Evolutionary conservation across 2,113 vertebrate genomes (phyloP), one percentile per base, ranked within the genome.

Genomic region (Delphinus delphis): DNA sequence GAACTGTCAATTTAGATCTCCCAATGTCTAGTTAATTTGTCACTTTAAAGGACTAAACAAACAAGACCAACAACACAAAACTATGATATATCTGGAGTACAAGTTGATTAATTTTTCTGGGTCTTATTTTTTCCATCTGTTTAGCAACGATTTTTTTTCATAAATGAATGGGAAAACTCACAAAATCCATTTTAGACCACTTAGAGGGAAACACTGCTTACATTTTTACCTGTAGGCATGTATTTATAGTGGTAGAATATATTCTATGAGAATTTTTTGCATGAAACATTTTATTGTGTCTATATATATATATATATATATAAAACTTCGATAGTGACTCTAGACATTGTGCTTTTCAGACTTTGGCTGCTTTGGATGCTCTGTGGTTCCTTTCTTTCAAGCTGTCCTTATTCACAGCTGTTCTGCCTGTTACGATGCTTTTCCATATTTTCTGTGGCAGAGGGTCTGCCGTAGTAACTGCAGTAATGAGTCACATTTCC

Each of bases 371-470:
- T 8, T 2, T n/a, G 13, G 7, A 3, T 12, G 38, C 4, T 26
- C 36, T 12, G 25, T 4, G 41, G 14, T 2, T 47, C 7, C 25
- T 31, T 81, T 55, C 33, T 63, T 47, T 3, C 6, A 5, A 10
- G 25, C 17, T 4, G 13, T 9, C n/a, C 33, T 82, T 9, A 3
- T 5, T 74, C 74, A 6, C 17, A 18, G 14, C 53, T 0, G 0
- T 31, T 81, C 60, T 79, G 55, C 67, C 14, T 41, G 0, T 18
- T 44, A 0, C 0, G 36, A n/a, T 26, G 26, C 18, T 55, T 21
- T 38, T 28, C 25, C 44, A 1, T 28, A 12, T 18, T 79, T 62
- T 9, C 25, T 3, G 1, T 10, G 38, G 9, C 31, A 18, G 18
- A 77, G 12, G 25, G 1, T 55, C 25, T 38, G 3, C 36, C 26